Evolutionary conservation across 2,797 vertebrate species (phyloP).

Genomic region (Eulemur mongoz): DNA sequence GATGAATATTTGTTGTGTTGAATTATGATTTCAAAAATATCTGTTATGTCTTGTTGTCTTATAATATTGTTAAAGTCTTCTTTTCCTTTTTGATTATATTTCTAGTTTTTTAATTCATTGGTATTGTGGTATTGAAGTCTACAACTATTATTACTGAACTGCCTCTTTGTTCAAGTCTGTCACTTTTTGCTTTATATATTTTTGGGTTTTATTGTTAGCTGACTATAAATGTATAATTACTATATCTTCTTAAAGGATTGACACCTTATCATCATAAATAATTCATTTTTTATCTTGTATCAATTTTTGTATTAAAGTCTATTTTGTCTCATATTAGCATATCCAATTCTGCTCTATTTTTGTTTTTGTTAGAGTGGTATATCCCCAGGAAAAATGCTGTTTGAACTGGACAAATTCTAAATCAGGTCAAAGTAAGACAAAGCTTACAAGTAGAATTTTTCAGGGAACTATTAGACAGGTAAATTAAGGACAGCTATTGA

Average conservation of each 20-base stretch:
- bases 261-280: not conserved
- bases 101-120: not conserved
- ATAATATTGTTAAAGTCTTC: not conserved
- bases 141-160: not conserved
- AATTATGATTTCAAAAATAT: not conserved
- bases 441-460: not conserved
- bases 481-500: not conserved
- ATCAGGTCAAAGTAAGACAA: not conserved
- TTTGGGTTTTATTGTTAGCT: not conserved
- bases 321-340: not conserved
- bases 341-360: not conserved
- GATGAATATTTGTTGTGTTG: not conserved
- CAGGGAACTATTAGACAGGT: not conserved
- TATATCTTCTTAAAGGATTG: not conserved
- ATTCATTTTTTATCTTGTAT: not conserved
- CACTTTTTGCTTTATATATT: not conserved
- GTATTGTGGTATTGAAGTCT: not conserved
- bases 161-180: not conserved
- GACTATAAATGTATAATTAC: not conserved
- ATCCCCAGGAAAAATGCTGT: not conserved
- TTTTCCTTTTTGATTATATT: not conserved
- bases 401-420: not conserved
- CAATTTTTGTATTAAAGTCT: not conserved
- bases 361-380: not conserved
- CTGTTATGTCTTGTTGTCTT: not conserved